Evolutionary conservation across 2,888 invertebrate genomes (phyloP).

Genomic region (Schrankia costaestrigalis): DNA sequence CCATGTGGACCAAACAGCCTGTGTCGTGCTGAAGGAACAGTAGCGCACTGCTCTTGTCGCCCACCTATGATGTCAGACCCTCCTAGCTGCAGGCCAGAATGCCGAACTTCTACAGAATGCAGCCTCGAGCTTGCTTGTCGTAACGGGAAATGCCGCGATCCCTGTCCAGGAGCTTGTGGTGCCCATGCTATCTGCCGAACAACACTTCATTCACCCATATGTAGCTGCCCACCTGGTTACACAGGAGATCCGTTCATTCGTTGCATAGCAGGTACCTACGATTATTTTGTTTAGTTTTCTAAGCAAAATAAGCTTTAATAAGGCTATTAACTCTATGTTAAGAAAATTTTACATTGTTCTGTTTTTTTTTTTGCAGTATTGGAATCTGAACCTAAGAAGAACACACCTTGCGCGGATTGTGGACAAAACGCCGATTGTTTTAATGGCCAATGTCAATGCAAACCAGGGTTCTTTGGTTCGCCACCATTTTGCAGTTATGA

Average conservation of each 20-base stretch:
- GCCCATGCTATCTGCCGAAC: conserved; percentile 86
- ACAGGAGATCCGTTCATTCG: conserved; percentile 88
- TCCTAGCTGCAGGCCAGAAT: conserved; percentile 88
- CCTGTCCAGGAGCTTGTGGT: conserved; percentile 89
- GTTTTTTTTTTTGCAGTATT: conserved; percentile 38
- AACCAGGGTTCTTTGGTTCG: conserved; percentile 84
- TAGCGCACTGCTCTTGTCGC: conserved; percentile 86
- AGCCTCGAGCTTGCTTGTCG: conserved; percentile 83
- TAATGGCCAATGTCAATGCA: conserved; percentile 84
- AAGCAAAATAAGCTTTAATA: too few relatives aligned
- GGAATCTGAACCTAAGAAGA: conserved; percentile 50
- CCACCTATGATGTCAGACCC: conserved; percentile 86
- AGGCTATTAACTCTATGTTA: too few relatives aligned
- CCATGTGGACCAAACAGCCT: conserved; percentile 87
- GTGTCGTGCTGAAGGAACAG: conserved; percentile 83
- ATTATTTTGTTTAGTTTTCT: conserved; percentile 2
- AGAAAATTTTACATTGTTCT: background rate
- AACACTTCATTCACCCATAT: conserved; percentile 88
- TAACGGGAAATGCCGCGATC: conserved; percentile 84
- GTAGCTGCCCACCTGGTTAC: conserved; percentile 84
- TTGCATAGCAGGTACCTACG: conserved; percentile 80
- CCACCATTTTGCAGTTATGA: conserved; percentile 88
- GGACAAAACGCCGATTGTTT: conserved; percentile 88
- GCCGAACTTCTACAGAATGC: conserved; percentile 85
- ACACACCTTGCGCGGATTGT: conserved; percentile 85